These are phyloP conservation scores for Rafetus swinhoei DNA, from an alignment of 2,113 vertebrate genomes.

Conservation along the genomic window DNA sequence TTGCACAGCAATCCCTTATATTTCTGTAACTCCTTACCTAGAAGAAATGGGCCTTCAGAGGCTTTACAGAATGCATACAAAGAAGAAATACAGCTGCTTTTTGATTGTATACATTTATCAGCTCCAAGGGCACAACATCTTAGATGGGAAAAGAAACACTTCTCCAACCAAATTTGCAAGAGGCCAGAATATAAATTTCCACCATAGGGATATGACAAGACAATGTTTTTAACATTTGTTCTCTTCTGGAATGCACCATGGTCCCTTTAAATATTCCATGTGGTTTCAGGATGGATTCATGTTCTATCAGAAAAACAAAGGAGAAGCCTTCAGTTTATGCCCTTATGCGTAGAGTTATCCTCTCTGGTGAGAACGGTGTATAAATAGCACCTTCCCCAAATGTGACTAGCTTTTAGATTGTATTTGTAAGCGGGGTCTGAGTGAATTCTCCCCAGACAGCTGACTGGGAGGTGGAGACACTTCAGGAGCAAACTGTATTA, in stretches of 20 bases:
- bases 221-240: neutral
- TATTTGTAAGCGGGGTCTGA: no score
- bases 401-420: neutral
- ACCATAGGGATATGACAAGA: neutral
- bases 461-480: no score
- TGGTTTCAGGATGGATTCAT: neutral
- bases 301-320: neutral
- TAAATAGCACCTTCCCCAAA: neutral
- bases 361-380: neutral
- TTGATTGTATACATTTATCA: neutral
- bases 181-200: neutral
- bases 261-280: neutral
- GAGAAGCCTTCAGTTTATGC: neutral
- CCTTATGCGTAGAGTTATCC: neutral
- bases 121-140: neutral
- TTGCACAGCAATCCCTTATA: neutral
- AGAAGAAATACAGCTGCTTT: neutral
- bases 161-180: neutral
- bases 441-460: no score
- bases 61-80: neutral
- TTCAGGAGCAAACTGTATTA: no score
- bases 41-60: neutral
- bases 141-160: neutral
- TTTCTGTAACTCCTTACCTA: neutral
- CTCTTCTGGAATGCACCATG: neutral